phyloP scores from a whole-genome alignment of 2,888 invertebrate species.

The Bembecia ichneumoniformis region DNA sequence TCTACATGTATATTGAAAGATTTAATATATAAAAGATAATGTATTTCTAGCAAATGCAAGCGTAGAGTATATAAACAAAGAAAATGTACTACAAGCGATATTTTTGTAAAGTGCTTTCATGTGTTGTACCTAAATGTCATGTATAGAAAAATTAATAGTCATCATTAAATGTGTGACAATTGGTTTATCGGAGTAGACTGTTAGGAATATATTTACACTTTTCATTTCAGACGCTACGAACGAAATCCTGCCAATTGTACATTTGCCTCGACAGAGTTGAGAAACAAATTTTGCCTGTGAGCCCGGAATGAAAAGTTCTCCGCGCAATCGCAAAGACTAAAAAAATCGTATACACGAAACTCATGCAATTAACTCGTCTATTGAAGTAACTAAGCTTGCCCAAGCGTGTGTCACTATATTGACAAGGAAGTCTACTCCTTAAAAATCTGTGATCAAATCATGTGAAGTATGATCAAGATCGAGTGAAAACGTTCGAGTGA shows the following conservation, averaged over 20 bases:
- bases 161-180: neutral
- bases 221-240: constrained; percentile 47
- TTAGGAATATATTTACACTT: constrained; percentile 31
- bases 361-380: constrained; percentile 45
- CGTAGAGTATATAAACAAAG: constrained; percentile 13
- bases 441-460: constrained; percentile 50
- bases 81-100: constrained; percentile 33
- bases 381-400: constrained; percentile 34
- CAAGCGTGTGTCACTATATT: constrained; percentile 43
- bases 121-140: constrained; percentile 27
- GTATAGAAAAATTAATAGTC: neutral
- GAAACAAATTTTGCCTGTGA: constrained; percentile 25
- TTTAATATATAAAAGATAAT: constrained; percentile 10
- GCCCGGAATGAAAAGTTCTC: constrained; percentile 57
- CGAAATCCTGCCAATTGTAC: constrained; percentile 39
- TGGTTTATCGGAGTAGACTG: constrained; percentile 35
- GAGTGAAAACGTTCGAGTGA: constrained; percentile 61
- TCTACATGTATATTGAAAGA: constrained; percentile 17
- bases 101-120: constrained; percentile 33
- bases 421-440: constrained; percentile 48
- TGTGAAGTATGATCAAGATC: constrained; percentile 63
- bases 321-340: constrained; percentile 13
- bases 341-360: constrained; percentile 25
- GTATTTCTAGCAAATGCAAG: constrained; percentile 18
- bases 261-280: constrained; percentile 11